These are phyloP conservation scores for Dynastes grantii DNA, from an alignment of 2,888 invertebrate genomes.

Conservation along the genomic window DNA sequence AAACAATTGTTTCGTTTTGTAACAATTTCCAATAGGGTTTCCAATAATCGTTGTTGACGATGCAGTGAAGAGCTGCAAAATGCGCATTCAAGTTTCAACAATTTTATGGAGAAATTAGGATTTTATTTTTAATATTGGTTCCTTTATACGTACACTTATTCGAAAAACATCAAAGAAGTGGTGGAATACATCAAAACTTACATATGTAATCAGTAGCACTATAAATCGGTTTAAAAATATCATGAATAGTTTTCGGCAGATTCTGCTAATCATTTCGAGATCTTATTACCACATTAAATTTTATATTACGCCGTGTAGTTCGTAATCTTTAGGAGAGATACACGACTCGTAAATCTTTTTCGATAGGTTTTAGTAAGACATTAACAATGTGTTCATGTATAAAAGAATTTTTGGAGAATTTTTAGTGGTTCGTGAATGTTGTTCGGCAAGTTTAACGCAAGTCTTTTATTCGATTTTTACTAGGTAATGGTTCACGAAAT, in stretches of 20 bases:
- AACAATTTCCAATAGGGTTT: too few relatives aligned
- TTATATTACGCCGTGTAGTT: conserved; percentile 29
- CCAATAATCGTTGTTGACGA: too few relatives aligned
- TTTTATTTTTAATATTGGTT: too few relatives aligned
- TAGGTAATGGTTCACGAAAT: background rate
- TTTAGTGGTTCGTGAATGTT: conserved; percentile 20
- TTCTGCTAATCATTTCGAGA: background rate
- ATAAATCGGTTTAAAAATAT: background rate
- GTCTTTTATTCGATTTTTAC: background rate
- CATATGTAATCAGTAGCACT: background rate
- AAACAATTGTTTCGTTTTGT: too few relatives aligned
- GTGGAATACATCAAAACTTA: conserved; percentile 33
- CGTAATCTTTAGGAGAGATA: conserved; percentile 39
- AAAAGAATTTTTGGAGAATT: conserved; percentile 24
- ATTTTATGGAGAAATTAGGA: too few relatives aligned
- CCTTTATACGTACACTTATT: background rate
- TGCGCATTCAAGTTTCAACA: too few relatives aligned
- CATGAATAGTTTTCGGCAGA: background rate
- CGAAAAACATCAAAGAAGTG: conserved; percentile 14
- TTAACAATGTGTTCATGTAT: conserved; percentile 41
- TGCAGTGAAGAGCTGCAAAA: too few relatives aligned
- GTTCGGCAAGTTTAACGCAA: background rate
- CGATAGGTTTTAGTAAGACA: conserved; percentile 31
- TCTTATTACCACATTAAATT: conserved; percentile 1
- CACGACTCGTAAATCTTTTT: conserved; percentile 36